A percentile compares a stretch with the other conserved stretches of the same genome.
Evolutionary conservation across 2,797 vertebrate genomes (phyloP).

Genomic region (Molossus molossus): DNA sequence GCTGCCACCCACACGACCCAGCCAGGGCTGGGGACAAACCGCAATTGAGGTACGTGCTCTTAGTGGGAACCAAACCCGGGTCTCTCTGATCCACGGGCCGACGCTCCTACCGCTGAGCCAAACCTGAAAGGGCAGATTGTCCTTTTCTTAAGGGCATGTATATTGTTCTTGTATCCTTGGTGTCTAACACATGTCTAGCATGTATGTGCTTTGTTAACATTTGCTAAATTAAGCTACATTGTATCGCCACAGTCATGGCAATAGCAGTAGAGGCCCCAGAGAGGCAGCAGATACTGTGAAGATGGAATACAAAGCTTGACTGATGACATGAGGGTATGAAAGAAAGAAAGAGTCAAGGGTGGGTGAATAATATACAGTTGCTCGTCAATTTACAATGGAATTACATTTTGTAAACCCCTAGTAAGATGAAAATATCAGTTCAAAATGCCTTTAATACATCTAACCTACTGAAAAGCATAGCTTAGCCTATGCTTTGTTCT

Average conservation of each 20-base stretch:
- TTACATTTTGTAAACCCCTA: not conserved
- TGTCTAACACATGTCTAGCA: not conserved
- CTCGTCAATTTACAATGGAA: not conserved
- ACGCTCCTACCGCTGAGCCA: too few species aligned
- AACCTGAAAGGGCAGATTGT: too few species aligned
- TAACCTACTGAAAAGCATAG: not conserved
- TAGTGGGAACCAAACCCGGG: too few species aligned
- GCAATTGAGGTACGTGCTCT: too few species aligned
- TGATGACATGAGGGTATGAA: not conserved
- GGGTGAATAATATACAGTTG: not conserved
- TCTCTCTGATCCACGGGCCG: too few species aligned
- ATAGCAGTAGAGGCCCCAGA: not conserved
- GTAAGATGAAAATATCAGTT: not conserved
- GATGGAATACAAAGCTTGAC: not conserved
- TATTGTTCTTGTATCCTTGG: not conserved
- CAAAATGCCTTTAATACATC: not conserved
- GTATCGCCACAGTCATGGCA: not conserved
- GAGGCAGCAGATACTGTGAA: not conserved
- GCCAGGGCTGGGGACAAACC: too few species aligned
- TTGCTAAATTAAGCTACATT: not conserved
- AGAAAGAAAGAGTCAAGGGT: not conserved
- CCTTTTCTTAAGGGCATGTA: not conserved
- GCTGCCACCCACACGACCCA: too few species aligned
- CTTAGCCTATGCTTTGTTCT: not conserved
- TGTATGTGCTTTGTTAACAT: not conserved